Percentiles rank a stretch among this genome's conserved stretches.
These are phyloP conservation scores for Diabrotica undecimpunctata DNA, from an alignment of 1,140 invertebrate species.

Conservation along the genomic window DNA sequence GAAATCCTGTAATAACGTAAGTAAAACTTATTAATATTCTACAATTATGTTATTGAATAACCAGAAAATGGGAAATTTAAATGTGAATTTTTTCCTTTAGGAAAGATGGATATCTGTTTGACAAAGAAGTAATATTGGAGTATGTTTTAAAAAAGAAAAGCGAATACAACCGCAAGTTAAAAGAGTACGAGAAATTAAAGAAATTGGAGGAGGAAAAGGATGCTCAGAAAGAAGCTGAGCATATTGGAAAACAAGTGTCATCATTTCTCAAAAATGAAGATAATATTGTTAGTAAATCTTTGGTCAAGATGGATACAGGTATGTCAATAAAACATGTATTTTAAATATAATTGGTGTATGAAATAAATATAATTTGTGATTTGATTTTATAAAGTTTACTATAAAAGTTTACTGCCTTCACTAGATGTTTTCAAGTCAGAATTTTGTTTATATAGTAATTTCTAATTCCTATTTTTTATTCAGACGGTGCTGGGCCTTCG, in stretches of 20 bases:
- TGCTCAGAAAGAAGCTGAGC: slow-evolving; percentile 63
- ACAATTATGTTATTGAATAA: no score
- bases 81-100: slow-evolving; percentile 47
- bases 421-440: no score
- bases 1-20: slow-evolving; percentile 83
- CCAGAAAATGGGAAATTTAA: no score
- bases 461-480: background rate
- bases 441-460: no score
- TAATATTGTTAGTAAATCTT: slow-evolving; percentile 59
- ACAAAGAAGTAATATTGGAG: slow-evolving; percentile 95
- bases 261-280: slow-evolving; percentile 76
- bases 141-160: slow-evolving; percentile 95
- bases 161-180: slow-evolving; percentile 84
- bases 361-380: background rate
- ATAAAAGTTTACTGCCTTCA: no score
- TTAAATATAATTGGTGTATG: slow-evolving; percentile 50
- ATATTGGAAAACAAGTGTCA: slow-evolving; percentile 66
- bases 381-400: background rate
- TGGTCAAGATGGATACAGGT: slow-evolving; percentile 19
- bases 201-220: slow-evolving; percentile 65
- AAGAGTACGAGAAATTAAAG: slow-evolving; percentile 90
- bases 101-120: slow-evolving; percentile 91
- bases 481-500: slow-evolving; percentile 47
- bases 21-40: slow-evolving; percentile 27
- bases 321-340: slow-evolving; percentile 23